Evolutionary conservation across 53 echinoderm and acorn worm genomes (phyloP), one percentile per base, ranked within the genome.

Genomic region (Echinometra lucunter): DNA sequence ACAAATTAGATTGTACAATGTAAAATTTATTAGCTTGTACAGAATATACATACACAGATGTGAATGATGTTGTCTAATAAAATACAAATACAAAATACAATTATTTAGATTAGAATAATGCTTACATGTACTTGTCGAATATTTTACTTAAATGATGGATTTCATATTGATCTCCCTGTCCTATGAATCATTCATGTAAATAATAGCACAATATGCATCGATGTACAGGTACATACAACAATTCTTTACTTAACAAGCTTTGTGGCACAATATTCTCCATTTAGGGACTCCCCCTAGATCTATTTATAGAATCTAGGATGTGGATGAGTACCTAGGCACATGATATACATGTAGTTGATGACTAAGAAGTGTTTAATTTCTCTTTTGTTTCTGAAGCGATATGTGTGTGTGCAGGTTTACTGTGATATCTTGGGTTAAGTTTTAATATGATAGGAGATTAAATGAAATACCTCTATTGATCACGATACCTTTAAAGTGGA

Each of bases 221-320:
- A n/a, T n/a, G 4, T 17, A 25, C 27, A 66, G 8, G 66, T 72
- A 78, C 40, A 34, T 78, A 21, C 5, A 40, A 10, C 78, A 78
- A 70, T 13, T 30, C 70, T 30, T 70, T 11, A 12, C 32, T 63
- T 63, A 25, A n/a, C 34, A 70, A 34, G 72, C 72, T 72, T 35
- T 11, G 35, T 72, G 32, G 10, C 32, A 21, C 42, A 40, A 42
- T 42, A 12, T 42, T 38, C 38, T 42, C 42, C 2, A 78, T 38
- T 40, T 35, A 78, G 78, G 78, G 78, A 78, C 78, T 78, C 78
- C 40, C 78, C 78, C 78, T 78, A 9, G 0, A 78, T 78, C 78
- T 78, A 78, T 78, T 78, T 78, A 42, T 78, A 78, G 78, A 78
- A 17, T 6, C 69, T 30, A 69, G 19, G 21, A 40, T 37, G 21